Percentiles rank a stretch among this genome's conserved stretches.
Conservation (phyloP, 2,888 invertebrate genomes). For the Apeira syringaria region DNA sequence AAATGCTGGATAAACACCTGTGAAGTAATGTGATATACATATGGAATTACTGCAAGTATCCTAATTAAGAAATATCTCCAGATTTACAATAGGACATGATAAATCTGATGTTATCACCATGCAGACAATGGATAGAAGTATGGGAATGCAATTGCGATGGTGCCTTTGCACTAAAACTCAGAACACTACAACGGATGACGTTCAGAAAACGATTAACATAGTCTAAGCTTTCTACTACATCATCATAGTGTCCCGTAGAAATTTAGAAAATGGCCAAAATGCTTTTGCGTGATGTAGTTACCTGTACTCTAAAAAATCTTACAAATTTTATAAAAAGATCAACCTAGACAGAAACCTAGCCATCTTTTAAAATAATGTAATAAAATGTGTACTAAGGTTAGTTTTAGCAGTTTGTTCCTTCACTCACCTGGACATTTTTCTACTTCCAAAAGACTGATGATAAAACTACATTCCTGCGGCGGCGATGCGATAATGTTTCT, state of each 20-base stretch:
- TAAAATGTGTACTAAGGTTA: conserved; percentile 16
- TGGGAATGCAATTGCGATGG: too few species aligned
- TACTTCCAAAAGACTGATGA: conserved; percentile 52
- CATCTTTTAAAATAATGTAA: conserved; percentile 15
- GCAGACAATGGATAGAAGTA: too few species aligned
- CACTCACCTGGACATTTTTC: conserved; percentile 26
- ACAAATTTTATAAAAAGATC: background rate
- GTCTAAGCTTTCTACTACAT: conserved; percentile 9
- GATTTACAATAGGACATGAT: too few species aligned
- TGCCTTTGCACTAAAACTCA: too few species aligned
- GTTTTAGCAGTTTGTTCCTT: conserved; percentile 8
- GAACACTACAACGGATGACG: conserved; percentile 4
- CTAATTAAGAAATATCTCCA: too few species aligned
- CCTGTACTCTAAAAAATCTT: too few species aligned
- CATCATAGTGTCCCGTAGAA: conserved; percentile 7
- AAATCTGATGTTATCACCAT: too few species aligned
- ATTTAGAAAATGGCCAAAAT: conserved; percentile 1
- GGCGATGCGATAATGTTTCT: conserved; percentile 21
- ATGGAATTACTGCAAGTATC: too few species aligned
- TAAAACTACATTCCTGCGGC: conserved; percentile 53
- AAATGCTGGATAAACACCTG: too few species aligned
- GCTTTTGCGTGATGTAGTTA: too few species aligned
- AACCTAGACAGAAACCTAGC: conserved; percentile 8
- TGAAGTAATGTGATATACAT: too few species aligned
- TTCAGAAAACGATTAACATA: conserved; percentile 6